Base-by-base conservation (phyloP, 2,888 invertebrate species). In the Thereva nobilitata region DNA sequence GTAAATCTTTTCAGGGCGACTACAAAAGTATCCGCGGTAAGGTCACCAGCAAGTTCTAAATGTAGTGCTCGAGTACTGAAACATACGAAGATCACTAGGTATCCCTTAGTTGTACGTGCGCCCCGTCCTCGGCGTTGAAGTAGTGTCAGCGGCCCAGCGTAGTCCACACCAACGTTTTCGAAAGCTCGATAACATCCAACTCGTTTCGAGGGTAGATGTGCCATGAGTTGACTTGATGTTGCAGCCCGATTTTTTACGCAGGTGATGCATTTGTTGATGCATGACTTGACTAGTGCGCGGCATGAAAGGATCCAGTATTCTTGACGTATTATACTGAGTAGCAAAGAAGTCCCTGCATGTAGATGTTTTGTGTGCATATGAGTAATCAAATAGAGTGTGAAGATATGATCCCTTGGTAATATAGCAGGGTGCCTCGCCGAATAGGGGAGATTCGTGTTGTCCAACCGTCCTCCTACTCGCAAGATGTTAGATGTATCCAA, bases 121-220 rank as follows among this genome's bases (percentile, higher is more conserved):
- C n/a, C n/a, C n/a, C n/a, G n/a, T n/a, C n/a, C n/a, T n/a, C n/a
- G n/a, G n/a, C n/a, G n/a, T n/a, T n/a, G n/a, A n/a, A n/a, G n/a
- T n/a, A n/a, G 8, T 5, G 53, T 3, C 9, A 63, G 61, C 9
- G 61, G 55, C 40, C 54, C 63, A 4, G 56, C 67, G 40, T 68
- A 71, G 57, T 72, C 70, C 5, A 70, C 50, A 4, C 69, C 70
- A 6, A 57, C 54, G 5, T 54, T 49, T 8, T 57, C 34, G 50
- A 72, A 71, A 8, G 70, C 68, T 23, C 35, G 35, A 8, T 49
- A 44, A 3, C 35, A 35, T 3, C 35, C 45, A n/a, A 55, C 47
- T 23, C 52, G 38, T 9, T 38, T 42, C 9, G 40, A 3, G 4
- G 63, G 52, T 35, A 63, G 34, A n/a, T 9, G 8, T 3, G 44